Base-by-base conservation (phyloP, 2,888 invertebrate genomes). In the Leistus spinibarbis region DNA sequence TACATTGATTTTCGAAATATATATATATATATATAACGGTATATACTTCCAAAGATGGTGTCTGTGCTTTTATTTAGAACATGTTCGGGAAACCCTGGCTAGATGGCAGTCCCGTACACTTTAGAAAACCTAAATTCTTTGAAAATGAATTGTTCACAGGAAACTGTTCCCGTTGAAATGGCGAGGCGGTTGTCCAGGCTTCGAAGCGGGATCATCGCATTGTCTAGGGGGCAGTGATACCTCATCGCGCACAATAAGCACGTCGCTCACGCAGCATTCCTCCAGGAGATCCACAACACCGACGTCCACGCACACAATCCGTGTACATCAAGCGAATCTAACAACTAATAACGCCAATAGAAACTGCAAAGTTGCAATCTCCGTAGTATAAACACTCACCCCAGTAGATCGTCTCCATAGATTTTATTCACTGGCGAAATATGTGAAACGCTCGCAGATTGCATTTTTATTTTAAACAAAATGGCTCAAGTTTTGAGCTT, bases 131-230 rank as follows among this genome's bases (percentile, higher is more conserved):
- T 16, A 22, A n/a, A n/a, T n/a, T n/a, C n/a, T n/a, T n/a, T n/a
- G n/a, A n/a, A n/a, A n/a, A 19, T 57, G 13, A 60, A 19, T 60
- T 57, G 22, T 60, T 67, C 82, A 79, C 82, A 90, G 90, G 84
- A 90, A 90, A 81, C 88, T 91, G 78, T 91, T 92, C 0, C 91
- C 92, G 7, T 91, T 91, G 84, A 91, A 91, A 79, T 92, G 92
- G 92, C 84, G 91, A 78, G 90, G 91, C 86, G 91, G 90, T 78
- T 85, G 85, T 78, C 83, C 84, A 20, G 82, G 82, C 54, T 78
- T 82, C 76, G 80, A 82, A 66, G 24, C 76, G 16, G 80, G 81
- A 69, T 79, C 80, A 63, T 81, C 81, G 23, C 82, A 81, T 69
- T 84, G 84, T 78, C 79, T 84, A 60, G 83, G 83, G 56, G 83